Conservation (phyloP, 2,797 vertebrate genomes). For the Naso thynnoides region DNA sequence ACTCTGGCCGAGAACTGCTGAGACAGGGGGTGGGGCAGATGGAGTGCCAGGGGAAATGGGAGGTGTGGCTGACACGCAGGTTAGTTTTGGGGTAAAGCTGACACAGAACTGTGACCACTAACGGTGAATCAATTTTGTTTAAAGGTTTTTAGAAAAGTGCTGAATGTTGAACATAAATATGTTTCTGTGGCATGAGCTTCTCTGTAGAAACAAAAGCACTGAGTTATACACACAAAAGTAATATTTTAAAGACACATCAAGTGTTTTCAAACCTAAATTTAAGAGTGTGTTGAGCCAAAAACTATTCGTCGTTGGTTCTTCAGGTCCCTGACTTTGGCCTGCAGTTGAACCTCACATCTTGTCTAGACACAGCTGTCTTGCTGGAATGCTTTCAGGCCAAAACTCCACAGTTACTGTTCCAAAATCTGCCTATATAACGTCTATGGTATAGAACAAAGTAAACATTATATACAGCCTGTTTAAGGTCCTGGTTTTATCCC, state of each 20-base stretch:
- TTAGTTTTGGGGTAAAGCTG: too few species aligned
- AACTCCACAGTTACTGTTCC: neutral
- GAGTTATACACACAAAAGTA: neutral
- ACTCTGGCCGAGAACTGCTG: too few species aligned
- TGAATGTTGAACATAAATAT: neutral
- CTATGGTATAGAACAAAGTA: neutral
- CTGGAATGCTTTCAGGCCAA: neutral
- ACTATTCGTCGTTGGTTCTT: neutral
- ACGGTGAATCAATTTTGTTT: too few species aligned
- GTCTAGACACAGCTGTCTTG: slow-evolving; percentile 10
- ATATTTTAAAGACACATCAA: neutral
- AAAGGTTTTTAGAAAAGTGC: neutral
- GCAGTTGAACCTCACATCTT: slow-evolving; percentile 7
- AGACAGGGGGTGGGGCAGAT: too few species aligned
- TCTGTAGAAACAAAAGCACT: neutral
- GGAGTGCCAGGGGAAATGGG: too few species aligned
- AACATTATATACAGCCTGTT: neutral
- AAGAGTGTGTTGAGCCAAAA: neutral
- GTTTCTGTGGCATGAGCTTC: neutral
- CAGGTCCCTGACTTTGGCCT: neutral
- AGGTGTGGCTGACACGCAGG: too few species aligned
- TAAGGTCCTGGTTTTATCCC: neutral
- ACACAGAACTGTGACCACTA: too few species aligned
- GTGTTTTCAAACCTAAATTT: neutral
- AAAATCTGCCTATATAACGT: neutral